Percentiles rank a stretch among this genome's conserved stretches.
Evolutionary conservation across 2,113 vertebrate species (phyloP).

Genomic region (Eurystomus gularis): DNA sequence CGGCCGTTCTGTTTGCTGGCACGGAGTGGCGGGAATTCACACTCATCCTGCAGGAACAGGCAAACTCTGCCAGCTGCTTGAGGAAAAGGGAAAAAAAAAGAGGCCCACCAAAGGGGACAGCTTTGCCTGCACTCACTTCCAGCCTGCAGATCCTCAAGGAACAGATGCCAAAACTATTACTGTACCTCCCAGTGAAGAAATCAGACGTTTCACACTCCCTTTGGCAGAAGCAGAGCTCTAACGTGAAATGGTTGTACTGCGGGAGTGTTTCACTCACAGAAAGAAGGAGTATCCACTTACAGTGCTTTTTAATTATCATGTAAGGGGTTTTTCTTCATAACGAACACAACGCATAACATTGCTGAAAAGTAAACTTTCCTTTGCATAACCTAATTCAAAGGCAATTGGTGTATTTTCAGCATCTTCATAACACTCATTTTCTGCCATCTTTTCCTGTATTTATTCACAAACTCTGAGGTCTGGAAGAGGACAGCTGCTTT

Average conservation of each 20-base stretch:
- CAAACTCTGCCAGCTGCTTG: constrained; percentile 5
- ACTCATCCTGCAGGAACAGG: not conserved
- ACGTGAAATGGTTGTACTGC: not conserved
- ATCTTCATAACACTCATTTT: not conserved
- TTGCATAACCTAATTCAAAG: not conserved
- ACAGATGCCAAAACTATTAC: not conserved
- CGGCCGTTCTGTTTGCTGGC: not conserved
- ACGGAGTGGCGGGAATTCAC: not conserved
- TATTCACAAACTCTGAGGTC: not conserved
- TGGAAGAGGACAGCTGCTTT: not conserved
- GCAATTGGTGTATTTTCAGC: not conserved
- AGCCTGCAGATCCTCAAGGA: not conserved
- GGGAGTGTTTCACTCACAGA: not conserved
- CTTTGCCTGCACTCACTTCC: not conserved
- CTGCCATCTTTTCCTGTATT: not conserved
- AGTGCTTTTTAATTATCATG: not conserved
- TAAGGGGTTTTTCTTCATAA: not conserved
- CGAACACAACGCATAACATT: not conserved
- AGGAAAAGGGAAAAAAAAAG: not conserved
- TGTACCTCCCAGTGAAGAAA: not conserved
- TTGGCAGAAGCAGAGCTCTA: not conserved
- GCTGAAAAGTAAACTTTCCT: not conserved
- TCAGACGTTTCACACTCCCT: not conserved
- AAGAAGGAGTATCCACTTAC: not conserved
- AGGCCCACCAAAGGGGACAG: not conserved